A percentile compares a stretch with the other conserved stretches of the same genome.
These are phyloP conservation scores for Astreopora myriophthalma DNA, from an alignment of 64 coral and sea anemone species.

Conservation along the genomic window DNA sequence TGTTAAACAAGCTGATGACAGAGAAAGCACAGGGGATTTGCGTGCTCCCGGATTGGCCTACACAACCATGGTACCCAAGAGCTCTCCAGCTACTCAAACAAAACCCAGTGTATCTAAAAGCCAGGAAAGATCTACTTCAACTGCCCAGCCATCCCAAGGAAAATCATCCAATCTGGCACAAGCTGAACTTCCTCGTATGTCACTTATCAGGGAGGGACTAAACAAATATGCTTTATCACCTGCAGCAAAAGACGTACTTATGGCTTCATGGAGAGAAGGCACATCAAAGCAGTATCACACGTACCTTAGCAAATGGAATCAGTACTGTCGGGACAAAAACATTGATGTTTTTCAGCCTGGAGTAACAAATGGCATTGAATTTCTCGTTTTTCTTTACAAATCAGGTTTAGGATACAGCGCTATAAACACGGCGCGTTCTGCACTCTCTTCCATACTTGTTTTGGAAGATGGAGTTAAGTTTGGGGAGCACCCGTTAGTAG, in stretches of 20 bases:
- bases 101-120: background rate
- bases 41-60: background rate
- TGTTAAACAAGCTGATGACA: background rate
- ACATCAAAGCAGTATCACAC: background rate
- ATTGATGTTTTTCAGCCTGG: background rate
- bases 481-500: conserved; percentile 40
- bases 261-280: background rate
- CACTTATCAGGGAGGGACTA: background rate
- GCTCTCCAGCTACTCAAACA: background rate
- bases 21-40: background rate
- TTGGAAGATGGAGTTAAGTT: conserved; percentile 8
- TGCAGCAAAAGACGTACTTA: background rate
- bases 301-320: background rate
- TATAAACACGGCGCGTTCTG: conserved; percentile 20
- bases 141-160: no score
- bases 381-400: background rate
- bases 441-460: background rate
- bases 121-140: background rate
- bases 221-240: background rate
- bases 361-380: conserved; percentile 7
- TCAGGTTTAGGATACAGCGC: background rate
- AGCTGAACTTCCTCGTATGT: background rate
- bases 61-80: background rate
- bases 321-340: background rate
- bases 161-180: background rate